Base-by-base conservation (phyloP, 2,888 invertebrate species). In the Mellilla xanthometata region DNA sequence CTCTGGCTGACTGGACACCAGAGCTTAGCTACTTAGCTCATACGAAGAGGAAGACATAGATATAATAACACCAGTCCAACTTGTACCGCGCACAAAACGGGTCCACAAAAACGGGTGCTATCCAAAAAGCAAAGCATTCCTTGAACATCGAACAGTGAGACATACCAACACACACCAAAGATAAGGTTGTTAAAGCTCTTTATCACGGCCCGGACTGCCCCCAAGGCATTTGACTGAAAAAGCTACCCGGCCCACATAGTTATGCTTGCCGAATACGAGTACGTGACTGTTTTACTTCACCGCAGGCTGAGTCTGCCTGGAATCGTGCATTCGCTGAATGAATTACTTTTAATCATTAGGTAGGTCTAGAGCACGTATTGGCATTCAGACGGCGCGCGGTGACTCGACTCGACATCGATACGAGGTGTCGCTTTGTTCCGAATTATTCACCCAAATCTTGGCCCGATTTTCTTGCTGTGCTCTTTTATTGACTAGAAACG, bases 311-410 rank as follows among this genome's bases (percentile, higher is more conserved):
- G 54, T 54, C 56, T 54, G 49, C 36, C 38, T 40, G 48, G 45
- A 51, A 54, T 58, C 64, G 53, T 58, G 59, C 59, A 62, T 65
- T 64, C 59, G 60, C 63, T 58, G 67, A 72, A 72, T 69, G 67
- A 72, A 70, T 68, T 68, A 68, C 68, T 64, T 67, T 71, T 68
- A 65, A 70, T 69, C 64, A 64, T 63, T 61, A 58, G 56, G 54
- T 58, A 56, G 57, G 52, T 62, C 67, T 66, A 62, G 60, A 50
- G 54, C 51, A 38, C 58, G 66, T 58, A 66, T 68, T 64, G 56
- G 55, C 43, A 72, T 66, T 64, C 64, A 33, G 47, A 9, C 10
- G 11, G 36, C 38, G 12, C 36, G 41, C 49, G 49, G 52, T 46
- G 52, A 52, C 45, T 52, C 55, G 53, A 46, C 45, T 49, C 53